Base-by-base conservation (phyloP, 2,888 invertebrate species). In the Ligdia adustata region DNA sequence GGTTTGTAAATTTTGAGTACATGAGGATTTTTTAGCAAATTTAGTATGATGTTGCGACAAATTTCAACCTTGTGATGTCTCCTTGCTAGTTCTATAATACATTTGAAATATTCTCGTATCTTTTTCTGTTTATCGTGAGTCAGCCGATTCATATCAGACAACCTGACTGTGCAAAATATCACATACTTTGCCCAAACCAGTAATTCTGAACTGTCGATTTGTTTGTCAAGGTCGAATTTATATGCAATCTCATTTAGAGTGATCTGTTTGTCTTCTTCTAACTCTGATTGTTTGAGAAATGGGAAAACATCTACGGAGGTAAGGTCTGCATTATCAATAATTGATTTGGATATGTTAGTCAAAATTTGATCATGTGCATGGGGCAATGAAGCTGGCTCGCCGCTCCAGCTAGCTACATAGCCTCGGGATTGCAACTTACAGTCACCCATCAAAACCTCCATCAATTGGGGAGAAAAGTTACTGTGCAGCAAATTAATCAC, bases 401-500 rank as follows among this genome's bases (percentile, higher is more conserved):
- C 66, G 12, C 72, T 71, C 93, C 93, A 93, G 57, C 80, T 82
- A 0, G 75, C 74, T 1, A 93, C 72, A 62, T 93, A 93, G 44
- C 80, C 83, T 20, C 86, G 71, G 4, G 84, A 77, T 35, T 91
- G 78, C 3, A 86, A 46, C 55, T 91, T 80, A 28, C 84, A 84
- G 60, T 89, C 87, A n/a, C 85, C 78, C 29, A 91, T 79, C 32
- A 93, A 68, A 18, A 84, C 68, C 55, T 89, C 83, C 1, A 93
- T 89, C 41, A 90, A 62, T 34, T 86, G 82, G 0, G 91, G 89
- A 1, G 87, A 82, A 52, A 91, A 91, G 77, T 93, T 93, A 42
- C 81, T 84, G 66, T 94, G 93, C 14, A 93, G 81, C 55, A 93
- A 85, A 73, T 93, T 91, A n/a, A 90, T 66, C 5, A 87, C 67